These are phyloP conservation scores for Etia nguti DNA, from an alignment of 2,113 vertebrate genomes.

Conservation along the genomic window DNA sequence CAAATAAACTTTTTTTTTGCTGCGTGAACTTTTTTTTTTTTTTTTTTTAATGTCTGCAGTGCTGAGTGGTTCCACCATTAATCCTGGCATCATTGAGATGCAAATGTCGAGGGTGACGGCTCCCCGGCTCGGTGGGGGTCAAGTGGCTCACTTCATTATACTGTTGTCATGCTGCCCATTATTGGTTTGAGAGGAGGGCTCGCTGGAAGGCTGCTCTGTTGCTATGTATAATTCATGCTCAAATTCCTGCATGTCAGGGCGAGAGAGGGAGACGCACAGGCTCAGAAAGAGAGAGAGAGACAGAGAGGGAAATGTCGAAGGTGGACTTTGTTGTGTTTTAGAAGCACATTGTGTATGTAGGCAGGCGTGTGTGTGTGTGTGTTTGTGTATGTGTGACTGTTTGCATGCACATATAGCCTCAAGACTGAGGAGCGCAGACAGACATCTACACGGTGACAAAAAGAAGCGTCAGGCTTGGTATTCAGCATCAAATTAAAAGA, in stretches of 20 bases:
- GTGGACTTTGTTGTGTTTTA: constrained; percentile 41
- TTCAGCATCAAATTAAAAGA: constrained; percentile 34
- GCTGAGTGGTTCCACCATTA: constrained; percentile 50
- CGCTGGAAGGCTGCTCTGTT: constrained; percentile 60
- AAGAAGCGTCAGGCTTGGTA: constrained; percentile 2
- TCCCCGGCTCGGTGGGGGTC: constrained; percentile 64
- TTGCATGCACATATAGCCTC: neutral
- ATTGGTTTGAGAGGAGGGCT: constrained; percentile 53
- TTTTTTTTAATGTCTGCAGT: neutral
- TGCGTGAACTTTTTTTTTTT: neutral
- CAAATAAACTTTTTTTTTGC: neutral
- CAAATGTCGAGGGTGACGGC: constrained; percentile 68
- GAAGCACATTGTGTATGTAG: constrained; percentile 9
- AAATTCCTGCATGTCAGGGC: constrained; percentile 66
- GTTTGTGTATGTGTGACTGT: neutral
- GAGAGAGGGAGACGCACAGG: constrained; percentile 7
- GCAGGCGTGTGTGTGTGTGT: neutral
- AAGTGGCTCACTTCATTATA: constrained; percentile 77
- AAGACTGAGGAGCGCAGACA: neutral
- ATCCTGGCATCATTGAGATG: constrained; percentile 74
- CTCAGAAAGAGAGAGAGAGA: neutral
- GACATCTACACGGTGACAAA: neutral
- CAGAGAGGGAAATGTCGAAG: constrained; percentile 8
- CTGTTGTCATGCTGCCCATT: constrained; percentile 74
- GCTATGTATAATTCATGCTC: constrained; percentile 77